Base-by-base conservation (phyloP, 1,140 invertebrate genomes). In the Spodoptera litura region DNA sequence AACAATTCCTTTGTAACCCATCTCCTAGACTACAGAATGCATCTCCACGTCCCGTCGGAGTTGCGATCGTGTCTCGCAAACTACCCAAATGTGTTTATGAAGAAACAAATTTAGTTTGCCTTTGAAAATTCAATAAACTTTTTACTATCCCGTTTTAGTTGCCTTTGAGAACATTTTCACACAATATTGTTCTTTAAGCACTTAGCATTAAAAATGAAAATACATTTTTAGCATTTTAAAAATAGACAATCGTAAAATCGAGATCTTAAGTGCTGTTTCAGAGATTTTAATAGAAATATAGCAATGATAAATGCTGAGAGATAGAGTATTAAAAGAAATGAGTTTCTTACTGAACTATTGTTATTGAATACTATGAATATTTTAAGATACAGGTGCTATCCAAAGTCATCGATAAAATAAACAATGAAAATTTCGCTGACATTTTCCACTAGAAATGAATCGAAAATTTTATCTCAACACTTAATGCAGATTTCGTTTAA, bases 31-130 rank as follows among this genome's bases (percentile, higher is more conserved):
- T 77, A 72, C 44, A 59, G 15, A 53, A 49, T 56, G 73, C 72
- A 80, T 31, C 66, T 61, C 76, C 72, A 75, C 72, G 78, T 75
- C 62, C 55, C 59, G 59, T 8, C 62, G 74, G 52, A 68, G 64
- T 76, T 44, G 31, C 55, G 51, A 53, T 62, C 78, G 78, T 80
- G 78, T 66, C 64, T 80, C 44, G 64, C 49, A 76, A 80, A 80
- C 78, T 80, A 80, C 55, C 64, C 15, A 80, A 76, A 80, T 58
- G 64, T 76, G 66, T 80, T 80, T 76, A 80, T 68, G 49, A 70
- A 70, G 73, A 74, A 75, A 74, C 72, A 68, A 76, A 80, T 73
- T 80, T 68, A 66, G 52, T 77, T 77, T 77, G n/a, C 62, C 53
- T 77, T 49, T 56, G 51, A 75, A 75, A 75, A 62, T 68, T 52